A percentile compares a stretch with the other conserved stretches of the same genome.
These are phyloP conservation scores for Globodera rostochiensis DNA, from an alignment of 1,140 invertebrate species.

Conservation along the genomic window DNA sequence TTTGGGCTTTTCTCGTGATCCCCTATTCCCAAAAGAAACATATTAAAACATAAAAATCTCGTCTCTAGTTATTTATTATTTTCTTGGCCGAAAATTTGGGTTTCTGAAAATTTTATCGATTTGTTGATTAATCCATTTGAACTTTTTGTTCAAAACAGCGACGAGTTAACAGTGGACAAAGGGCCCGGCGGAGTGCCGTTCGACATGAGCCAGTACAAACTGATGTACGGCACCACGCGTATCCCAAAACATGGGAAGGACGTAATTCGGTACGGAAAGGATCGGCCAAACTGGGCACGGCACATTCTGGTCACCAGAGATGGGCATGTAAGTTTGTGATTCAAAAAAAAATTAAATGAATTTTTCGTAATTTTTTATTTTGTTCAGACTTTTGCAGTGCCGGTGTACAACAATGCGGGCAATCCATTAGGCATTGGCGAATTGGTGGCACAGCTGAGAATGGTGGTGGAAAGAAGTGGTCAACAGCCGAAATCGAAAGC, in stretches of 20 bases:
- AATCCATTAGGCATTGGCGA: constrained; percentile 41
- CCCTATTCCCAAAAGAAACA: no score
- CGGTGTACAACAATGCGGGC: constrained; percentile 54
- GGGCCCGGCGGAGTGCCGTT: constrained; percentile 52
- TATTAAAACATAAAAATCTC: no score
- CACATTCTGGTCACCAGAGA: constrained; percentile 58
- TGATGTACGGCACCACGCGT: constrained; percentile 60
- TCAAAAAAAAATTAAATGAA: neutral
- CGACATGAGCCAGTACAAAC: constrained; percentile 63
- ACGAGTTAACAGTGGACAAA: constrained; percentile 50
- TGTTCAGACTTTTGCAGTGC: constrained; percentile 57
- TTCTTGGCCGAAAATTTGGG: constrained; percentile 5
- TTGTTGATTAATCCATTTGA: no score
- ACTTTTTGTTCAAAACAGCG: constrained; percentile 42
- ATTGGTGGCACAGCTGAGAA: constrained; percentile 39
- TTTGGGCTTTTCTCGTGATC: no score
- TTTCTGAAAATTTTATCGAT: no score
- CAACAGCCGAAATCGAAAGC: constrained; percentile 36
- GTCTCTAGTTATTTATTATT: neutral
- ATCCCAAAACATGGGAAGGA: constrained; percentile 51
- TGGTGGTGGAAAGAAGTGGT: constrained; percentile 41
- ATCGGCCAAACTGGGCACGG: constrained; percentile 26
- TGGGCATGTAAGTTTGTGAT: constrained; percentile 54
- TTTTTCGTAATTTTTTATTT: neutral
- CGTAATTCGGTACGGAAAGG: constrained; percentile 47